Percentiles rank a stretch among this genome's conserved stretches.
Conservation (phyloP, 1,140 invertebrate genomes). For the Drosophila baimaii region DNA sequence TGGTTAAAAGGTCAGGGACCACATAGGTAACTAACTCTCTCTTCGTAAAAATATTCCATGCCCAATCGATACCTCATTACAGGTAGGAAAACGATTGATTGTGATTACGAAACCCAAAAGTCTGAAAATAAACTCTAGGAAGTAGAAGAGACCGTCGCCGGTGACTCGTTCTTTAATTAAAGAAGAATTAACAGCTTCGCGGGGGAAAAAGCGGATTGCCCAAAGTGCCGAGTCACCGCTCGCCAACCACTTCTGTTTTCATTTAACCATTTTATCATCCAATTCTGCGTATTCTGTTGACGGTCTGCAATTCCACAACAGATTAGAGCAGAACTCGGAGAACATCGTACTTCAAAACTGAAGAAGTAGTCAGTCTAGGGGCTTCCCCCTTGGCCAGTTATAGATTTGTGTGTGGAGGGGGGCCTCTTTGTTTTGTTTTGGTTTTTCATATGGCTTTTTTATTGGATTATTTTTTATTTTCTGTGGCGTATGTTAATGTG, state of each 20-base stretch:
- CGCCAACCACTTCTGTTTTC: conserved; percentile 53
- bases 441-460: conserved; percentile 7
- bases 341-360: conserved; percentile 34
- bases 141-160: conserved; percentile 48
- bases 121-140: conserved; percentile 58
- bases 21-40: not conserved
- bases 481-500: conserved; percentile 34
- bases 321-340: conserved; percentile 27
- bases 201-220: conserved; percentile 61
- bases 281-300: conserved; percentile 40
- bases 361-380: conserved; percentile 35
- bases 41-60: not conserved
- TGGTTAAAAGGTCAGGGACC: conserved; percentile 28
- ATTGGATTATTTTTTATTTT: conserved; percentile 4
- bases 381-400: conserved; percentile 28
- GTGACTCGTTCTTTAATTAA: conserved; percentile 76
- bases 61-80: conserved; percentile 30
- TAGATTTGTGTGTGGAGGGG: conserved; percentile 1
- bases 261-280: conserved; percentile 62
- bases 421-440: conserved; percentile 39
- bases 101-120: conserved; percentile 54
- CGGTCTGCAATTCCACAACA: conserved; percentile 27
- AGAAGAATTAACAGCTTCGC: conserved; percentile 75
- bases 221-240: conserved; percentile 63
- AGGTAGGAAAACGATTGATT: conserved; percentile 33